phyloP scores from a whole-genome alignment of 2,113 vertebrate genomes.

The Lontra canadensis region DNA sequence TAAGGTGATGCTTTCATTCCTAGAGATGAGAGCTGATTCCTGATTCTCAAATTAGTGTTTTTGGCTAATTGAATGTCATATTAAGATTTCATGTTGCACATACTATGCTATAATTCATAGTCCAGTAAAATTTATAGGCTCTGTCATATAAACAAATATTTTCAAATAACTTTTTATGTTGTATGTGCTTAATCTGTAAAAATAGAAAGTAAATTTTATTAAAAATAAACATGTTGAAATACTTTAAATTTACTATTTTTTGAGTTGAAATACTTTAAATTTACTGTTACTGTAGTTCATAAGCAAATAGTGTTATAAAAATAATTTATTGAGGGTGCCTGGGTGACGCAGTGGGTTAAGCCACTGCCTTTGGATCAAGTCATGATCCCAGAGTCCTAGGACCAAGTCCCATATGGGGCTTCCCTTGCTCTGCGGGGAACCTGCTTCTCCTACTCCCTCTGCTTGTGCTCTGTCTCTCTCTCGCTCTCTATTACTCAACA shows the following conservation, averaged over 20 bases:
- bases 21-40: background rate
- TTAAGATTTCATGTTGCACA: background rate
- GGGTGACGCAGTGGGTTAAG: no score
- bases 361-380: no score
- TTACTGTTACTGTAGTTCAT: background rate
- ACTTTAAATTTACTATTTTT: background rate
- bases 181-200: slow-evolving; percentile 16
- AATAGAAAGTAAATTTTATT: slow-evolving; percentile 19
- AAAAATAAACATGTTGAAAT: background rate
- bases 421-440: no score
- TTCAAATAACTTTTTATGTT: background rate
- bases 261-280: slow-evolving; percentile 7
- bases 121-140: background rate
- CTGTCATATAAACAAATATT: background rate
- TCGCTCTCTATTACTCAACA: background rate
- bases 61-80: slow-evolving; percentile 29
- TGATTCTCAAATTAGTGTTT: background rate
- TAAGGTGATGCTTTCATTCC: background rate
- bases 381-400: no score
- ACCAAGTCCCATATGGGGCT: no score
- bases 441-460: no score
- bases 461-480: no score
- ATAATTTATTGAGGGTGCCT: background rate
- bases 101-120: background rate
- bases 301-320: slow-evolving; percentile 36